Evolutionary conservation across 2,113 vertebrate genomes (phyloP), one percentile per base, ranked within the genome.

Genomic region (Elgaria multicarinata): DNA sequence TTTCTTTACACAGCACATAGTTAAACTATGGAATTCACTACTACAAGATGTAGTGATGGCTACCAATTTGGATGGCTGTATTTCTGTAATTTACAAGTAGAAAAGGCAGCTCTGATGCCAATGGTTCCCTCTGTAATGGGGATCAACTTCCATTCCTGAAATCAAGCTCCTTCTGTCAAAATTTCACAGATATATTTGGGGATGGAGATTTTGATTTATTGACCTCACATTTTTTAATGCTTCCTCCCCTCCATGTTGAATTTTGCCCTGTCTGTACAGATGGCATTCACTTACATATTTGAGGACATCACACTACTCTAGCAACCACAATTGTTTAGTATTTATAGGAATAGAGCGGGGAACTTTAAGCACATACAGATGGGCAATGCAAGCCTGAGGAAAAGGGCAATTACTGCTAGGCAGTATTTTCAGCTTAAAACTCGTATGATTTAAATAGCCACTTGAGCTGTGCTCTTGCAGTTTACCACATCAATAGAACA

Each of bases 371-470:
- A 90, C 0, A 26, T 88, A 94, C 33, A 58, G 87, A 95, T 95
- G 95, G 96, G 94, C 95, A 94, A 64, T 24, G 33, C 89, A 94
- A 93, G 87, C 91, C 91, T 86, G 91, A 92, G 93, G 95, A 95
- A 84, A 95, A 93, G 89, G 95, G 93, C 85, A 55, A 97, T 96
- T 96, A 96, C 94, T 96, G 95, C 95, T 91, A 97, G 96, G 96
- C 95, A 96, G 95, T 96, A 97, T 97, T 97, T 97, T 97, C 96
- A 96, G 94, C 95, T 95, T 97, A 97, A 97, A 97, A 95, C 96
- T 96, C 95, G 96, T 96, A 96, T 96, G 96, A 97, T 97, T 97
- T 97, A 97, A 97, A 97, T 97, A 97, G 96, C 96, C 97, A 97
- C 97, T 97, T 96, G 96, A 97, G 97, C 95, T 96, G 96, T 96